phyloP scores from a whole-genome alignment of 2,113 vertebrate genomes.

The Vidua chalybeata region DNA sequence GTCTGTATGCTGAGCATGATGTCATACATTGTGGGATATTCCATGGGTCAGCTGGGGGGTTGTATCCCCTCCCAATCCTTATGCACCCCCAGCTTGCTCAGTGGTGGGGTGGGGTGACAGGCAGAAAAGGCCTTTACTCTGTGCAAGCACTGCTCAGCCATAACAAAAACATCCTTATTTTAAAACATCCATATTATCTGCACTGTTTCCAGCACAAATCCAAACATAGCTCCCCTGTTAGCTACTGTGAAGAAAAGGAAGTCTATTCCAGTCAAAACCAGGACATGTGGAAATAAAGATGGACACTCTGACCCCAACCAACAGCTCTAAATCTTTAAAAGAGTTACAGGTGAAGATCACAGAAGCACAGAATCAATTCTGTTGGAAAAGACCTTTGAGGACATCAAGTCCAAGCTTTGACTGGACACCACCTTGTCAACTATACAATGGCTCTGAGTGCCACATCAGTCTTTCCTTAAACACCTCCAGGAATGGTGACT shows the following conservation, averaged over 20 bases:
- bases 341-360: background rate
- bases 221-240: background rate
- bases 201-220: background rate
- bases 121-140: background rate
- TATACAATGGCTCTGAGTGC: background rate
- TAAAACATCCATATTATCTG: background rate
- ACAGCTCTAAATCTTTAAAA: background rate
- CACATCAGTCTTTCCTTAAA: background rate
- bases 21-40: background rate
- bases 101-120: background rate
- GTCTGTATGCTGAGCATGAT: background rate
- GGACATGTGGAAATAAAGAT: background rate
- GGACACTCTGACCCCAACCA: background rate
- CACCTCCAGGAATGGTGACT: background rate
- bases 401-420: background rate
- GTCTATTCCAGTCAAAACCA: background rate
- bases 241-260: background rate
- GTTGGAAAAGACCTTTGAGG: background rate
- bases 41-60: accelerated
- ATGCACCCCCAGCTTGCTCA: background rate
- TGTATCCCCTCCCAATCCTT: background rate
- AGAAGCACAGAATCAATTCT: background rate
- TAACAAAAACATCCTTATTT: background rate
- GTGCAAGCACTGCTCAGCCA: background rate
- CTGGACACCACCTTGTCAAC: background rate